Conservation (phyloP, 2,888 invertebrate species). For the Brachypalpus laphriformis region DNA sequence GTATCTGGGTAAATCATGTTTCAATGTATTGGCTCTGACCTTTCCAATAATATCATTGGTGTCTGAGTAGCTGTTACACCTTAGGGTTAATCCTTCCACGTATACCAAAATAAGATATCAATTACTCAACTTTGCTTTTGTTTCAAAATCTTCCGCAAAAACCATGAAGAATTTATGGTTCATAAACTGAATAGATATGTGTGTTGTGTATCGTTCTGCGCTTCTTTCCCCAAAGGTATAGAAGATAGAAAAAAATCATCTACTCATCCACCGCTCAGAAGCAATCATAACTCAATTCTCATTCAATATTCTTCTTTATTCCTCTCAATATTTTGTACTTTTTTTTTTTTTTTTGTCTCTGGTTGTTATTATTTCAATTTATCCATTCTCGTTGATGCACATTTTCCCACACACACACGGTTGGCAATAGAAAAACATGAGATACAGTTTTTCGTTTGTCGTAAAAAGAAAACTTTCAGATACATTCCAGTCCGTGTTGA, state of each 20-base stretch:
- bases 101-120: background rate
- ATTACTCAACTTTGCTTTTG: background rate
- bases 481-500: constrained; percentile 3
- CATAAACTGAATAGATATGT: background rate
- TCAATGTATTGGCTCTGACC: too few species aligned
- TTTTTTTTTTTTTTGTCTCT: background rate
- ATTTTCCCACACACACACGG: background rate
- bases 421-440: constrained; percentile 11
- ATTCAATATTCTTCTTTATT: constrained; percentile 45
- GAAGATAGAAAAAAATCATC: background rate
- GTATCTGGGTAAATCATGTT: too few species aligned
- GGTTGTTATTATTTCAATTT: constrained; percentile 27
- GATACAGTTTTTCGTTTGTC: constrained; percentile 29
- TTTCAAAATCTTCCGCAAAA: background rate
- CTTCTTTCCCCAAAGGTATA: background rate
- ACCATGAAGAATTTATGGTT: constrained; percentile 1
- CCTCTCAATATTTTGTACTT: background rate
- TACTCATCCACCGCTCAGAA: constrained; percentile 2
- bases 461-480: constrained; percentile 28
- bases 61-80: background rate
- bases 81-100: background rate
- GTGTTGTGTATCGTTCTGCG: background rate
- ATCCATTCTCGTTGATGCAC: constrained; percentile 23
- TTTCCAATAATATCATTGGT: background rate
- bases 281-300: constrained; percentile 44